Evolutionary conservation across 2,113 vertebrate genomes (phyloP).

Genomic region (Epinephelus lanceolatus): DNA sequence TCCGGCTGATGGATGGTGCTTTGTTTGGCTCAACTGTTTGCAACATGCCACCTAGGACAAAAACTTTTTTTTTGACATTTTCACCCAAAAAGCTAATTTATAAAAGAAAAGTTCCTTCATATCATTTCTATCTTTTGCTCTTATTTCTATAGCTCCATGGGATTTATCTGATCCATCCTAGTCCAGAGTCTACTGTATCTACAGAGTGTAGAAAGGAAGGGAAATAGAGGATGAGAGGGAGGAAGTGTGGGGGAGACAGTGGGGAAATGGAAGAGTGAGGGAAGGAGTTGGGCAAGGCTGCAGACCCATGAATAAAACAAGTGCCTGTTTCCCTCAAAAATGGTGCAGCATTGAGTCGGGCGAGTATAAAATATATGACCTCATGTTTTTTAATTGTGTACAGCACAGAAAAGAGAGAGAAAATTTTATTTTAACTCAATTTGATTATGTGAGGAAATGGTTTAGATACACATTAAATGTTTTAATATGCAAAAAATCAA

Average conservation of each 20-base stretch:
- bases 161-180: conserved; percentile 12
- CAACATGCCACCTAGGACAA: too few relatives aligned
- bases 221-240: neutral
- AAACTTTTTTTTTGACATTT: too few relatives aligned
- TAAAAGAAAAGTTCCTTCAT: neutral
- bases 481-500: neutral
- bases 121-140: conserved; percentile 1
- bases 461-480: neutral
- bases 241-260: neutral
- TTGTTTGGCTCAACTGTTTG: too few relatives aligned
- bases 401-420: neutral
- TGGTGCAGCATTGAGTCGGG: conserved; percentile 18
- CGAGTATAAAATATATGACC: conserved; percentile 7
- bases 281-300: neutral
- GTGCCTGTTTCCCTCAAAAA: conserved; percentile 10
- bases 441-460: neutral
- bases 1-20: too few relatives aligned
- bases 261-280: neutral
- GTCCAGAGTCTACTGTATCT: neutral
- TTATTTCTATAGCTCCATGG: neutral
- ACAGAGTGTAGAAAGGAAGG: neutral
- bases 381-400: neutral
- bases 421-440: neutral
- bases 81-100: too few relatives aligned
- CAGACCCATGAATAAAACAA: conserved; percentile 26